Conservation (phyloP, 2,113 vertebrate genomes). For the Panthera leo region DNA sequence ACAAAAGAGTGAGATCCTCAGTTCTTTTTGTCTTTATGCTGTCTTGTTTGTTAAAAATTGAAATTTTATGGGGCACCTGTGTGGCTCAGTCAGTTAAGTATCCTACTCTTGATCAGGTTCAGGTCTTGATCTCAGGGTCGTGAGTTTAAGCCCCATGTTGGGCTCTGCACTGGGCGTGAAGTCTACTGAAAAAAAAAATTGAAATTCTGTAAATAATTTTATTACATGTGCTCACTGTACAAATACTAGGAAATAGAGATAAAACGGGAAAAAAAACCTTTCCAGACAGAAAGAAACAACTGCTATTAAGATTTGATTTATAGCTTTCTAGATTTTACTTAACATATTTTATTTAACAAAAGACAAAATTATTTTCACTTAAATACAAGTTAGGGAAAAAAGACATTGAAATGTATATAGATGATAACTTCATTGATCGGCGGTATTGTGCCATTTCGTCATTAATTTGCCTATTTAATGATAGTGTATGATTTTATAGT, state of each 20-base stretch:
- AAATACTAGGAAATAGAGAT: background rate
- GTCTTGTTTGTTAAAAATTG: background rate
- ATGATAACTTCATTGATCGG: background rate
- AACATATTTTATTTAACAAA: background rate
- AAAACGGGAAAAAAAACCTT: background rate
- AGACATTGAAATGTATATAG: background rate
- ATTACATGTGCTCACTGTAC: background rate
- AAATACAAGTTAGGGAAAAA: background rate
- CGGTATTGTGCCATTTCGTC: background rate
- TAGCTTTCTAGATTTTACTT: constrained; percentile 4
- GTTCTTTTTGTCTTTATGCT: background rate
- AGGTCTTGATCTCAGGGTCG: too few species aligned
- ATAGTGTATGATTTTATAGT: background rate
- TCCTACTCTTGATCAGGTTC: too few species aligned
- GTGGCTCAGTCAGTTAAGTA: too few species aligned
- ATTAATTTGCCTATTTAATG: background rate
- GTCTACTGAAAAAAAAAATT: background rate
- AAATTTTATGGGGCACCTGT: background rate
- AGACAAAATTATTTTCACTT: constrained; percentile 1
- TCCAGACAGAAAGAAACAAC: background rate
- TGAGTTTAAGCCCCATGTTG: too few species aligned
- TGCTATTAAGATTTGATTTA: constrained; percentile 7
- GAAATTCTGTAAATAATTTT: background rate
- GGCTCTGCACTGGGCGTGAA: too few species aligned
- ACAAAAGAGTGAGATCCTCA: background rate